phyloP scores from a whole-genome alignment of 2,888 invertebrate species.

The Athalia circularis region DNA sequence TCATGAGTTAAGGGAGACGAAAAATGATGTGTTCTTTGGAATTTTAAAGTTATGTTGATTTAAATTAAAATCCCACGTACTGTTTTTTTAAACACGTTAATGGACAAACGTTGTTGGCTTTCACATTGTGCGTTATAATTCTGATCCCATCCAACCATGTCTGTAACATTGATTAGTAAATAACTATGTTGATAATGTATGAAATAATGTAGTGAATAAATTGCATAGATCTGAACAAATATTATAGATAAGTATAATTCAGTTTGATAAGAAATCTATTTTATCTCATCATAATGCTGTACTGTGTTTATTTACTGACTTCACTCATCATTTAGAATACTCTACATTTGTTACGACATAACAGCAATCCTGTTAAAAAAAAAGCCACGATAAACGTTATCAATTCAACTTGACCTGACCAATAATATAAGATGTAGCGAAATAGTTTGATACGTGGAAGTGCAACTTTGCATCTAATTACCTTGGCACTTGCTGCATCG shows the following conservation, averaged over 20 bases:
- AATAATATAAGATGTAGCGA: slow-evolving; percentile 19
- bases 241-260: too few species aligned
- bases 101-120: slow-evolving; percentile 99
- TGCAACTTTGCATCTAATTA: slow-evolving; percentile 69
- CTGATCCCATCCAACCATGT: slow-evolving; percentile 96
- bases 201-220: neutral
- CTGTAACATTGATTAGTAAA: slow-evolving; percentile 76
- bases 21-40: neutral
- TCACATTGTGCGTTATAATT: slow-evolving; percentile 97
- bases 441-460: neutral
- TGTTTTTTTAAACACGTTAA: slow-evolving; percentile 99
- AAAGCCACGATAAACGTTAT: slow-evolving; percentile 17
- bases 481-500: slow-evolving; percentile 95
- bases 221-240: too few species aligned
- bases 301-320: neutral
- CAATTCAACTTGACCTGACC: slow-evolving; percentile 44
- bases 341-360: neutral
- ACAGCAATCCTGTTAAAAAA: neutral
- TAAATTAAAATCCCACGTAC: slow-evolving; percentile 82
- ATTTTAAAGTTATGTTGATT: neutral
- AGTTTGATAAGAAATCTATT: too few species aligned
- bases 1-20: neutral
- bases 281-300: too few species aligned
- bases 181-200: slow-evolving; percentile 26
- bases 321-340: neutral